Base-by-base conservation (phyloP, 2,113 vertebrate species). In the Sinosuthora webbiana region DNA sequence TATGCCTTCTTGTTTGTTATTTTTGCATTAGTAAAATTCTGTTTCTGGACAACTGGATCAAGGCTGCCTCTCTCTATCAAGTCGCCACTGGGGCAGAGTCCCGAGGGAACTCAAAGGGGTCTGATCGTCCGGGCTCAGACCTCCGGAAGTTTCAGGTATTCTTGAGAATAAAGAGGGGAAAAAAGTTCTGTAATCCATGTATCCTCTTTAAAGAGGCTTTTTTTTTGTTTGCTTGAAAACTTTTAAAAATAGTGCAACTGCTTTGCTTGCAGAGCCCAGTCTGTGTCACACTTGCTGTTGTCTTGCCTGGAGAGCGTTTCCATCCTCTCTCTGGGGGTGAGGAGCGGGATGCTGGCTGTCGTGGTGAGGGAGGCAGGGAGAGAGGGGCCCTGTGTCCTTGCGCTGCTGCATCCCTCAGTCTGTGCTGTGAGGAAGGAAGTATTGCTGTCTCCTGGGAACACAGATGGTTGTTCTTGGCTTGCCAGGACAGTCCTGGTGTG, bases 391-490 rank as follows among this genome's bases (percentile, higher is more conserved):
- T 4, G 10, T 45, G 62, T 81, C 84, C 90, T 39, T 39, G 59
- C 30, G 5, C 30, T 0, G 0, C 64, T 50, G 71, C 56, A 15
- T 22, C 52, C 85, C 53, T 41, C 3, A 1, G 0, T 11, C 47
- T 39, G 56, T 24, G 75, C 33, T 9, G 39, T 20, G 42, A 7
- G 77, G 70, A 82, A 7, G 50, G 65, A 75, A 25, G 82, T 78
- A 21, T 45, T 55, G 65, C 45, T 63, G 67, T 57, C 0, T 0
- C 25, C 44, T 94, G 83, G 70, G 75, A 67, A 2, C 0, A 1
- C 65, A 60, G 53, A 21, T 85, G 84, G 64, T 20, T 74, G n/a
- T 24, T 73, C 21, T n/a, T 56, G 45, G 64, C 31, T 82, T 78
- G 24, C 83, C 6, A 5, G 63, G 53, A 28, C 53, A 17, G 74